These are phyloP conservation scores for Ptyas mucosa DNA, from an alignment of 2,113 vertebrate species.

Conservation along the genomic window DNA sequence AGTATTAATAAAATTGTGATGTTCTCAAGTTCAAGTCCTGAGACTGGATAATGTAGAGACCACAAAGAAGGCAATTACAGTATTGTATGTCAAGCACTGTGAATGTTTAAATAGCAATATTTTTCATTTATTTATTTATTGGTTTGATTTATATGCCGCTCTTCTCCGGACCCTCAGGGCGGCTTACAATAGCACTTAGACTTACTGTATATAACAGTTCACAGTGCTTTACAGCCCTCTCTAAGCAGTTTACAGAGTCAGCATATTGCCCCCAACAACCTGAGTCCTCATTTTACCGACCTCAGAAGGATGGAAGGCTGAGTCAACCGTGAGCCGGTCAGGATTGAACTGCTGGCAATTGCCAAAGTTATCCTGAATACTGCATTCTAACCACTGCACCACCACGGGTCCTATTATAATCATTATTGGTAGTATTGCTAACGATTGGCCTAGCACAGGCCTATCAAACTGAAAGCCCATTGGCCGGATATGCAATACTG, in stretches of 20 bases:
- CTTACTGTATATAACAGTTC: too few species aligned
- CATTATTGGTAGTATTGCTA: neutral
- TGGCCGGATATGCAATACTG: too few species aligned
- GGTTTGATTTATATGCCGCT: too few species aligned
- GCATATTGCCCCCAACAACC: too few species aligned
- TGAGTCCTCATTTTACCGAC: neutral
- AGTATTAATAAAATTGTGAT: neutral
- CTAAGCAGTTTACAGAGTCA: too few species aligned
- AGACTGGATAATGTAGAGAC: neutral
- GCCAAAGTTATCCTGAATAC: neutral
- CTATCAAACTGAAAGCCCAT: too few species aligned
- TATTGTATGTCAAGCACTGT: neutral
- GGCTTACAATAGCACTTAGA: too few species aligned
- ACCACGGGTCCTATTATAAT: neutral
- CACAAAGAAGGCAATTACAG: neutral
- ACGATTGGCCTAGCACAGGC: neutral
- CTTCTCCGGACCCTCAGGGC: too few species aligned
- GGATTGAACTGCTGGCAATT: too few species aligned
- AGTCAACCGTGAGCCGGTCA: neutral
- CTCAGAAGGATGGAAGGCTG: neutral
- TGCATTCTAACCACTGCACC: neutral
- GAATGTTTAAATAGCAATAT: neutral
- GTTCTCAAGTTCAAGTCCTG: neutral
- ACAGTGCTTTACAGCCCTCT: too few species aligned
- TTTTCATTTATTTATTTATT: too few species aligned